Evolutionary conservation across 2,113 vertebrate genomes (phyloP).

Genomic region (Leptocoma aspasia): DNA sequence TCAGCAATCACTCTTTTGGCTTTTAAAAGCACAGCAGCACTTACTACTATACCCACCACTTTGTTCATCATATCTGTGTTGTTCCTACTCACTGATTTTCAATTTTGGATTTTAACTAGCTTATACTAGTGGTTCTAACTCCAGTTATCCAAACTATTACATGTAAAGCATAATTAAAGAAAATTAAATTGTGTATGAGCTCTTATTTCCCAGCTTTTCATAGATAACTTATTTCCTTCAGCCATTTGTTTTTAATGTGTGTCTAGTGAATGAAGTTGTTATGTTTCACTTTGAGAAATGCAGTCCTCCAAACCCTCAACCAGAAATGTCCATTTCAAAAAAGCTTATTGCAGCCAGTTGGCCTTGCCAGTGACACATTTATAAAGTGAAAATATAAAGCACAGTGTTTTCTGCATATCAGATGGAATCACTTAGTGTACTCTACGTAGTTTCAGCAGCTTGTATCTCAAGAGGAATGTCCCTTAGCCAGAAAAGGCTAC

Average conservation of each 20-base stretch:
- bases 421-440: conserved; percentile 68
- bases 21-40: background rate
- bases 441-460: conserved; percentile 38
- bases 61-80: background rate
- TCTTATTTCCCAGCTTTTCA: conserved; percentile 28
- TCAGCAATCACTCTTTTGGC: background rate
- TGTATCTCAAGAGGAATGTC: conserved; percentile 34
- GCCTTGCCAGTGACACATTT: conserved; percentile 66
- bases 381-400: conserved; percentile 70
- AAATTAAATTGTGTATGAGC: conserved; percentile 2
- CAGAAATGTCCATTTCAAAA: conserved; percentile 67
- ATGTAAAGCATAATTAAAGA: conserved; percentile 36
- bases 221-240: conserved; percentile 36
- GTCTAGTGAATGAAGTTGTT: conserved; percentile 46
- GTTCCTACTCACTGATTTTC: background rate
- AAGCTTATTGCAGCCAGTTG: conserved; percentile 55
- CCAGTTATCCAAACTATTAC: background rate
- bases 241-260: conserved; percentile 52
- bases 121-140: background rate
- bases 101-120: background rate
- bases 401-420: conserved; percentile 61
- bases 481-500: conserved; percentile 45
- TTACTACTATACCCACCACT: background rate
- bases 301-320: conserved; percentile 33
- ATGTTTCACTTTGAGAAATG: conserved; percentile 54